Percentiles rank a stretch among this genome's conserved stretches.
Evolutionary conservation across 2,113 vertebrate species (phyloP).

Genomic region (Tetrao urogallus): DNA sequence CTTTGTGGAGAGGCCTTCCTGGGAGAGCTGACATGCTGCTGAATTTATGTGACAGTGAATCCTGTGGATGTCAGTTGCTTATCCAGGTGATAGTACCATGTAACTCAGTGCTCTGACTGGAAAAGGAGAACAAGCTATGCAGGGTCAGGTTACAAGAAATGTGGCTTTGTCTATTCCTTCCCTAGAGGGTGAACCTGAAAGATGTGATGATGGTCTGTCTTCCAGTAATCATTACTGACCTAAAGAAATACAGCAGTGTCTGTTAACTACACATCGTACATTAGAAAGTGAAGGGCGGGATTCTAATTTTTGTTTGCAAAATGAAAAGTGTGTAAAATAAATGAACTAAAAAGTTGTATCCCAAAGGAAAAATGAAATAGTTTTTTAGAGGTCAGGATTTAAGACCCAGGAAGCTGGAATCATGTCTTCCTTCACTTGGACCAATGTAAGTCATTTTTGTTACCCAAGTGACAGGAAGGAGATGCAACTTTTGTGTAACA

Average conservation of each 20-base stretch:
- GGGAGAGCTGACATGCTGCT: not conserved
- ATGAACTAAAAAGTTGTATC: not conserved
- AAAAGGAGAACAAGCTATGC: not conserved
- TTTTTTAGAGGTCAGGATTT: not conserved
- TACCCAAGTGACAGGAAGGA: not conserved
- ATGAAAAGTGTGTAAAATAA: not conserved
- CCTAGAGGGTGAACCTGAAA: not conserved
- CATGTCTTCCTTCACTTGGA: not conserved
- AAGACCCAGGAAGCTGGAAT: not conserved
- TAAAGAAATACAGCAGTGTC: not conserved
- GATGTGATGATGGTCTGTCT: not conserved
- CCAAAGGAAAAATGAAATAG: not conserved
- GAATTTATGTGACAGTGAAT: not conserved
- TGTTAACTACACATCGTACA: not conserved
- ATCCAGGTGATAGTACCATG: not conserved
- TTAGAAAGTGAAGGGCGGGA: not conserved
- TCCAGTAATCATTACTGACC: not conserved
- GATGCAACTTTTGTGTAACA: not conserved
- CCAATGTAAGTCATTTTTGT: not conserved
- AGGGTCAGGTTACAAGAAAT: not conserved
- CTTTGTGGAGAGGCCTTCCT: rapidly evolving
- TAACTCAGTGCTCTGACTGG: not conserved
- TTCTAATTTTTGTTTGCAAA: not conserved
- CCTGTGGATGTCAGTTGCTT: not conserved
- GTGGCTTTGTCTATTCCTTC: not conserved